Conservation (phyloP, 2,797 vertebrate species). For the Benthosema pterotum region DNA sequence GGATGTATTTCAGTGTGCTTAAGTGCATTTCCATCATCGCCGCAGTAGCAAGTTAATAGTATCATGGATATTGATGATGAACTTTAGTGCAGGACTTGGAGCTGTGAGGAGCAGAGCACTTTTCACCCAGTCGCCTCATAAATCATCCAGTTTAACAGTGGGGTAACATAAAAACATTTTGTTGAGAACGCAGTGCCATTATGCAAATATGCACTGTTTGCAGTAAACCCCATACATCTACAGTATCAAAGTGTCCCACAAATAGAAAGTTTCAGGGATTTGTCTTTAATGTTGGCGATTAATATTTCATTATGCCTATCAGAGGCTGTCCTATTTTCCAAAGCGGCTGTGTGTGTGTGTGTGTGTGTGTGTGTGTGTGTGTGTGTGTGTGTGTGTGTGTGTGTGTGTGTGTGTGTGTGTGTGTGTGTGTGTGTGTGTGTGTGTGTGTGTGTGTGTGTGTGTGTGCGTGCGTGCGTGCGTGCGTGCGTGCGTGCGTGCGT, state of each 20-base stretch:
- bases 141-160: constrained; percentile 69
- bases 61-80: constrained; percentile 70
- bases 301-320: constrained; percentile 77
- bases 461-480: no score
- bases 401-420: constrained; percentile 2
- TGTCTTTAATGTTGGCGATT: constrained; percentile 75
- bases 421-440: constrained; percentile 7
- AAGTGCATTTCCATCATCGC: constrained; percentile 74
- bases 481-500: no score
- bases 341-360: constrained; percentile 35
- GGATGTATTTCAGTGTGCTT: constrained; percentile 64
- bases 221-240: constrained; percentile 68
- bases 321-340: constrained; percentile 70
- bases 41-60: constrained; percentile 64
- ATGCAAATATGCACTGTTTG: constrained; percentile 78
- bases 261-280: constrained; percentile 77
- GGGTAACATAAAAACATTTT: constrained; percentile 72
- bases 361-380: constrained; percentile 18
- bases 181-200: constrained; percentile 71
- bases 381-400: background rate
- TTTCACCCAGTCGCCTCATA: constrained; percentile 60
- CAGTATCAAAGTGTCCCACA: constrained; percentile 66
- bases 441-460: constrained; percentile 13
- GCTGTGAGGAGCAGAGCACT: constrained; percentile 57
- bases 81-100: constrained; percentile 67